A percentile compares a stretch with the other conserved stretches of the same genome.
These are phyloP conservation scores for Cranoglanis bouderius DNA, from an alignment of 2,113 vertebrate species.

Conservation along the genomic window DNA sequence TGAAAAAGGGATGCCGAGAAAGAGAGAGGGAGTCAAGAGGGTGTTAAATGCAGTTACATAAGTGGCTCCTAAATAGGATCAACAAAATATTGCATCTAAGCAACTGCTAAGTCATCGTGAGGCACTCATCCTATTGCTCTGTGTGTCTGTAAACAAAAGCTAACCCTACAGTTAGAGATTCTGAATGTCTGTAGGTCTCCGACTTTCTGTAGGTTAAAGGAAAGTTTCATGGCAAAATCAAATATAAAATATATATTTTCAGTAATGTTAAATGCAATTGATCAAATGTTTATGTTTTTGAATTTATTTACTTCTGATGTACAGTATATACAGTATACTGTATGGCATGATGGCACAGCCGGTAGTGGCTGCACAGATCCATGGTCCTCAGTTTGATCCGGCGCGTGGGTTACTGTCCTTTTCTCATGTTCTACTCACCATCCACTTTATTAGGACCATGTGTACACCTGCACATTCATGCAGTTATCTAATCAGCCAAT, in stretches of 20 bases:
- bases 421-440: background rate
- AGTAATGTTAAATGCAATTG: background rate
- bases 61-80: slow-evolving; percentile 39
- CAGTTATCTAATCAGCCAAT: no score
- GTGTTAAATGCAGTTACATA: slow-evolving; percentile 43
- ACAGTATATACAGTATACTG: background rate
- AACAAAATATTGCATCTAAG: slow-evolving; percentile 41
- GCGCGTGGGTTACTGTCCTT: background rate
- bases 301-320: background rate
- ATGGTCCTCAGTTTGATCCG: background rate
- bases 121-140: background rate
- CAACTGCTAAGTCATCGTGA: slow-evolving; percentile 33
- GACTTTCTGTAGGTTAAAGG: background rate
- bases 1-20: slow-evolving; percentile 40
- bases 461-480: no score
- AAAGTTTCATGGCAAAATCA: background rate
- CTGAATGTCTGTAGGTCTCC: background rate
- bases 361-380: background rate
- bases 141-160: background rate
- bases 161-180: background rate
- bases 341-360: background rate
- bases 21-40: slow-evolving; percentile 21
- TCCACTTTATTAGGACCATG: no score
- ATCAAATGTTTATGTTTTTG: background rate
- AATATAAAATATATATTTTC: background rate